These are phyloP conservation scores for Ageneiosus marmoratus DNA, from an alignment of 2,113 vertebrate species.

Conservation along the genomic window DNA sequence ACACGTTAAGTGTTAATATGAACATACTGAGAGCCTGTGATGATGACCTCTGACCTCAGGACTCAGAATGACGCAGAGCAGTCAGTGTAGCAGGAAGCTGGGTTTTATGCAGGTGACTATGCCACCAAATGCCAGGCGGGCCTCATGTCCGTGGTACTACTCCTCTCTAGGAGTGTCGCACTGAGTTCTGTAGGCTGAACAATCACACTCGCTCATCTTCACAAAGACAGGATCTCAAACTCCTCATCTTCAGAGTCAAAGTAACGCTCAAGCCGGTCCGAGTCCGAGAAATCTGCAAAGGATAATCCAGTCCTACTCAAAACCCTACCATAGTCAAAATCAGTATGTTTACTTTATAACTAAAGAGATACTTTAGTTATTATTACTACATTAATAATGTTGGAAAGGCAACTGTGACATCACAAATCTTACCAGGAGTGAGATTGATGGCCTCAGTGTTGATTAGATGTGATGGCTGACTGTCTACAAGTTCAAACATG, in stretches of 20 bases:
- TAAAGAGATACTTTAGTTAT: background rate
- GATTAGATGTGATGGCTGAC: slow-evolving; percentile 89
- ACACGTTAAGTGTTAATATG: slow-evolving; percentile 62
- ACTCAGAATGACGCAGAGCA: slow-evolving; percentile 57
- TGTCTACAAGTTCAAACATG: slow-evolving; percentile 96
- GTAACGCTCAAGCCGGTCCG: slow-evolving; percentile 90
- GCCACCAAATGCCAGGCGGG: slow-evolving; percentile 60
- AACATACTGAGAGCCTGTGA: slow-evolving; percentile 65
- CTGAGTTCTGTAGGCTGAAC: slow-evolving; percentile 42
- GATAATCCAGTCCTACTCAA: background rate
- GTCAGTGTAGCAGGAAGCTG: slow-evolving; percentile 64
- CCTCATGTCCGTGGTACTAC: slow-evolving; percentile 58
- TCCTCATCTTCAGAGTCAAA: slow-evolving; percentile 98
- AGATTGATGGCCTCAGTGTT: slow-evolving; percentile 87
- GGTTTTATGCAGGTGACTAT: slow-evolving; percentile 53
- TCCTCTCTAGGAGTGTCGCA: slow-evolving; percentile 56
- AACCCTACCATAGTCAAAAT: background rate
- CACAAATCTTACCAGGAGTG: slow-evolving; percentile 82
- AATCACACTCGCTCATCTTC: slow-evolving; percentile 61
- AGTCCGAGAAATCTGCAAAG: slow-evolving; percentile 88
- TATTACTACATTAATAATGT: background rate
- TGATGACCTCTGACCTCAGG: slow-evolving; percentile 56
- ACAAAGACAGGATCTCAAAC: slow-evolving; percentile 96
- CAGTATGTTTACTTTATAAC: background rate
- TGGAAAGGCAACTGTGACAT: background rate